A percentile compares a stretch with the other conserved stretches of the same genome.
These are phyloP conservation scores for Gulo gulo DNA, from an alignment of 2,113 vertebrate genomes.

Conservation along the genomic window DNA sequence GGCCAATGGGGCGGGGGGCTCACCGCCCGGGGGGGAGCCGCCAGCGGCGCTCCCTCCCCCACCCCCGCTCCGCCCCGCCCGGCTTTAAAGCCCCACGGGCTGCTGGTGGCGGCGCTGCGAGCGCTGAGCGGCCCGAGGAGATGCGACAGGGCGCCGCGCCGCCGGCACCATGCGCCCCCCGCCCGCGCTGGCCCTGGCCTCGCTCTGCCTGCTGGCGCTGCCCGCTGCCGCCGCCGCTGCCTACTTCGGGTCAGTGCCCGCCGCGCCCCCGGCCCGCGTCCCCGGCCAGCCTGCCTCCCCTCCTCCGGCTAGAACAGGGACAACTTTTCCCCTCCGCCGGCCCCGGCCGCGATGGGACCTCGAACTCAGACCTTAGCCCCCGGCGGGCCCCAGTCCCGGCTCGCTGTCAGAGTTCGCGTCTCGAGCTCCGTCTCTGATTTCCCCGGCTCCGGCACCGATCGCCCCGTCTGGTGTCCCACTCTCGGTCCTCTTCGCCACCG, in stretches of 20 bases:
- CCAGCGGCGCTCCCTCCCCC: not conserved
- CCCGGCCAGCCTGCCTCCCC: not conserved
- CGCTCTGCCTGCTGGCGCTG: constrained; percentile 82
- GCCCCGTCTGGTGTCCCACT: not conserved
- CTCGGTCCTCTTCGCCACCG: not conserved
- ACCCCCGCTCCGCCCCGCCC: constrained; percentile 74
- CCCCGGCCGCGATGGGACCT: not conserved
- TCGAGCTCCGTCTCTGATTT: not conserved
- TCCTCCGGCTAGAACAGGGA: not conserved
- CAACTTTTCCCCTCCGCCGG: not conserved
- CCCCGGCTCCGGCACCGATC: not conserved
- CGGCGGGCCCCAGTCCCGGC: not conserved
- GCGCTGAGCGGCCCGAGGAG: constrained; percentile 74
- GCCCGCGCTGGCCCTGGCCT: constrained; percentile 86
- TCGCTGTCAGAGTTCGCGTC: not conserved
- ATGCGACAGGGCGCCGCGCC: constrained; percentile 90
- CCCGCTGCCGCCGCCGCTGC: constrained; percentile 86
- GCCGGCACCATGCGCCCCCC: constrained; percentile 92
- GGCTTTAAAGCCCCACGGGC: constrained; percentile 79
- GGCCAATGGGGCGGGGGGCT: constrained; percentile 66
- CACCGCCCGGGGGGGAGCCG: not conserved
- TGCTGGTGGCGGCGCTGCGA: constrained; percentile 57
- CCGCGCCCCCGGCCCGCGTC: constrained; percentile 35
- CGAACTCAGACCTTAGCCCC: not conserved
- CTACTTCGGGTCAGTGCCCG: constrained; percentile 95